Conservation (phyloP, 2,797 vertebrate species). For the Chloroceryle inda region DNA sequence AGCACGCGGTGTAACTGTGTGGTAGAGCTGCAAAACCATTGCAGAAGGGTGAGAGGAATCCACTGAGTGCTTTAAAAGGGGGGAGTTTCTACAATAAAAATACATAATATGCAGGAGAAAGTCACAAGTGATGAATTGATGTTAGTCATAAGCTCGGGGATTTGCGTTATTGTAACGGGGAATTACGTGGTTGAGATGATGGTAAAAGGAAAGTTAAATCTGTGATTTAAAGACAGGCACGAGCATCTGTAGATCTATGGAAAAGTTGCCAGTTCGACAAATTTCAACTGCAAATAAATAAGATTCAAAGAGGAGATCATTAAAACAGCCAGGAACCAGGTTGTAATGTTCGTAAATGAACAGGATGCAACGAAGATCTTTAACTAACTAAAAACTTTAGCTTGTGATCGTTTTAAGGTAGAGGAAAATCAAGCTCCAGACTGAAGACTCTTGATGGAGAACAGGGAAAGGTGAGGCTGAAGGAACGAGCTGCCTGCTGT, state of each 20-base stretch:
- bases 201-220: not conserved
- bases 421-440: not conserved
- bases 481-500: not conserved
- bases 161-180: not conserved
- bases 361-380: accelerated
- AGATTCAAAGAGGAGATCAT: not conserved
- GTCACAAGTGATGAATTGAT: not conserved
- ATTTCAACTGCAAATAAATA: not conserved
- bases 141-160: not conserved
- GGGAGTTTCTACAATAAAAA: not conserved
- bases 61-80: not conserved
- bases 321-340: not conserved
- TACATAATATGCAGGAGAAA: not conserved
- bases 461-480: not conserved
- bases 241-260: not conserved
- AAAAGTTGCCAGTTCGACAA: not conserved
- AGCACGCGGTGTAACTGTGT: not conserved
- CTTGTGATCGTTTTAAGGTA: not conserved
- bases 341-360: not conserved
- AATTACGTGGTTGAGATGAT: not conserved
- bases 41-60: not conserved
- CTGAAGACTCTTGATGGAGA: not conserved
- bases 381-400: not conserved
- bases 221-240: not conserved
- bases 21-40: not conserved